Conservation (phyloP, 2,113 vertebrate species). For the Paramisgurnus dabryanus region DNA sequence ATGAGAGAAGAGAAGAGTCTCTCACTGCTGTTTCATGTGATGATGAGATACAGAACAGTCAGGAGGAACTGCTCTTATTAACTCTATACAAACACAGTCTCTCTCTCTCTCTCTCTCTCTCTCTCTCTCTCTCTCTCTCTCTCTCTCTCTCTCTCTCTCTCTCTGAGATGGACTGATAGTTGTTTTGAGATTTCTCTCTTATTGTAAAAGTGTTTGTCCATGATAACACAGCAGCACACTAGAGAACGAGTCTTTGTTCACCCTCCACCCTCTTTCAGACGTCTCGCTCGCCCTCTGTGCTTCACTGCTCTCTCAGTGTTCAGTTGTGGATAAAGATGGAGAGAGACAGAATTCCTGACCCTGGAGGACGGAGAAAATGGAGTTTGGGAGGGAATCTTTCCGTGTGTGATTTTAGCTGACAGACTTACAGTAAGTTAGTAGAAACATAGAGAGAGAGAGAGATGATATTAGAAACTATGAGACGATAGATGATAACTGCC, state of each 20-base stretch:
- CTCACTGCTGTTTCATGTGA: constrained; percentile 58
- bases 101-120: not conserved
- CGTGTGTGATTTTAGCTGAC: constrained; percentile 88
- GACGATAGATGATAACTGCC: constrained; percentile 82
- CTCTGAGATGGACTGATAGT: not conserved
- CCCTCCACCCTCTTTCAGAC: constrained; percentile 75
- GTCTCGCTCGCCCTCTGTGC: constrained; percentile 83
- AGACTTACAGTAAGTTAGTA: constrained; percentile 80
- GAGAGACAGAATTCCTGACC: constrained; percentile 77
- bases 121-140: too few species aligned
- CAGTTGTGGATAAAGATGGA: constrained; percentile 89
- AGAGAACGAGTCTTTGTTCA: constrained; percentile 60
- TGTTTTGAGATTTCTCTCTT: constrained; percentile 52
- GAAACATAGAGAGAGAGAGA: constrained; percentile 85
- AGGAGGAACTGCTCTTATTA: constrained; percentile 70
- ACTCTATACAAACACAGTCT: constrained; percentile 58
- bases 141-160: not conserved
- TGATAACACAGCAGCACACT: constrained; percentile 69
- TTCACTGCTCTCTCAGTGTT: constrained; percentile 93
- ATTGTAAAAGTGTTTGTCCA: constrained; percentile 47
- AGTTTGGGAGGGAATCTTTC: constrained; percentile 86
- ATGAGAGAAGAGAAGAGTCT: not conserved
- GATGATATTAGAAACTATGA: constrained; percentile 79
- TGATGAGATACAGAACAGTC: constrained; percentile 61
- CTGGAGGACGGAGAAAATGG: constrained; percentile 80